A percentile compares a stretch with the other conserved stretches of the same genome.
These are phyloP conservation scores for Drosophila limbata DNA, from an alignment of 2,888 invertebrate species.

Conservation along the genomic window DNA sequence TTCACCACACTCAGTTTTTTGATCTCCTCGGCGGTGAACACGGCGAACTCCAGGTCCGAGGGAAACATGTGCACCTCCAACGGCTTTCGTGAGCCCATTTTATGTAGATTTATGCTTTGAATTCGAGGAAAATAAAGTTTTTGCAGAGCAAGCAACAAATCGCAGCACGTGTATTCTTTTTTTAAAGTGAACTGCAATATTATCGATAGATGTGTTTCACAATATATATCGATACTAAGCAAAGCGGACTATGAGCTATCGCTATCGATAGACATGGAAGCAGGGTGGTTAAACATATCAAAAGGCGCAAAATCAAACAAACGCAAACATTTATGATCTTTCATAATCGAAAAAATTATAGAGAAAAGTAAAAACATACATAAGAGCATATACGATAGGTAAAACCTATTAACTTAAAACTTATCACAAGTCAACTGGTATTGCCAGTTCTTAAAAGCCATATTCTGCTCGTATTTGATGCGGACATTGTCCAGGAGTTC, in stretches of 20 bases:
- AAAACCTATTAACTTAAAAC: slow-evolving; percentile 65
- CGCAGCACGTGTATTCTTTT: slow-evolving; percentile 47
- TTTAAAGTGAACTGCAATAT: slow-evolving; percentile 15
- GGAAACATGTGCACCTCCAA: slow-evolving; percentile 82
- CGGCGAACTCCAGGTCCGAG: slow-evolving; percentile 87
- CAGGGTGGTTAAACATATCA: slow-evolving; percentile 17
- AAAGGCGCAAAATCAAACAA: background rate
- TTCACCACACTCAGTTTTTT: slow-evolving; percentile 92
- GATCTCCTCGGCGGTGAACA: slow-evolving; percentile 92
- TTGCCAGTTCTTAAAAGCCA: slow-evolving; percentile 85
- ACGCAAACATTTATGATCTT: background rate
- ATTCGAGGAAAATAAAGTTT: slow-evolving; percentile 1
- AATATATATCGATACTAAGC: slow-evolving; percentile 21
- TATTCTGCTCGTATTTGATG: slow-evolving; percentile 78
- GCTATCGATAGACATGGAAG: background rate
- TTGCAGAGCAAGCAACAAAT: slow-evolving; percentile 1
- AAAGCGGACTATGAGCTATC: background rate
- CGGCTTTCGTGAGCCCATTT: slow-evolving; percentile 64
- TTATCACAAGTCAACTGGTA: slow-evolving; percentile 85
- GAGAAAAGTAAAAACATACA: background rate
- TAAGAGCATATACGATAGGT: background rate
- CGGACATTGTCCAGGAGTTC: slow-evolving; percentile 74
- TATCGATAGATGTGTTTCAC: slow-evolving; percentile 15
- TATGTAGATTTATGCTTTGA: slow-evolving; percentile 9
- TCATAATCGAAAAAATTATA: slow-evolving; percentile 12